Base-by-base conservation (phyloP, 2,797 vertebrate species). In the Alfaro cultratus region DNA sequence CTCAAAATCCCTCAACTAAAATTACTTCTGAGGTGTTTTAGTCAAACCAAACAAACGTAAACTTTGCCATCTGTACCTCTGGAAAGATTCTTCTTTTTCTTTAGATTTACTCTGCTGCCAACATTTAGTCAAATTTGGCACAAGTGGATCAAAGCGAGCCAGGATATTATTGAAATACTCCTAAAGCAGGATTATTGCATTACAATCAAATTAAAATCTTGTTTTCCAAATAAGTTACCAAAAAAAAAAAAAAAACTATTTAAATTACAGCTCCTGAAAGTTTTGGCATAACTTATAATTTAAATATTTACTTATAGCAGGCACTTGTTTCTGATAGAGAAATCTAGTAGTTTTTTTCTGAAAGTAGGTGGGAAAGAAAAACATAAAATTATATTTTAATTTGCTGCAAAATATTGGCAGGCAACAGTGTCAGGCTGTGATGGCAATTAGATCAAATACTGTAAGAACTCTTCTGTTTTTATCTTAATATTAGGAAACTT, bases 311-410 rank as follows among this genome's bases (percentile, higher is more conserved):
- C 76, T 75, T 64, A 41, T 55, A 76, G 64, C 67, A 92, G 91
- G 89, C 89, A 92, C 89, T 89, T 90, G 5, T 72, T 85, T 80
- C 78, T 6, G 80, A 70, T 49, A 31, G 81, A 86, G 74, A 88
- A 86, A 85, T 68, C 57, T 15, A 74, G 43, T 53, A 77, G 31
- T 62, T 1, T 62, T 0, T 80, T 55, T 1, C 26, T 74, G 9
- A 51, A 39, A 41, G 75, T 62, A 79, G 49, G 29, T 55, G 10
- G 57, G 13, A 6, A 18, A 62, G 46, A 81, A 74, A 47, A 34
- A 47, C 34, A 10, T 9, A 79, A 75, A 3, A 60, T 10, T 46
- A 6, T 53, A 21, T 36, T 68, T 74, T 46, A 34, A 75, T 21
- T 47, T 46, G 51, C 67, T 39, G 57, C 55, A 77, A 76, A 18